Evolutionary conservation across 2,888 invertebrate species (phyloP).

Genomic region (Apamea anceps): DNA sequence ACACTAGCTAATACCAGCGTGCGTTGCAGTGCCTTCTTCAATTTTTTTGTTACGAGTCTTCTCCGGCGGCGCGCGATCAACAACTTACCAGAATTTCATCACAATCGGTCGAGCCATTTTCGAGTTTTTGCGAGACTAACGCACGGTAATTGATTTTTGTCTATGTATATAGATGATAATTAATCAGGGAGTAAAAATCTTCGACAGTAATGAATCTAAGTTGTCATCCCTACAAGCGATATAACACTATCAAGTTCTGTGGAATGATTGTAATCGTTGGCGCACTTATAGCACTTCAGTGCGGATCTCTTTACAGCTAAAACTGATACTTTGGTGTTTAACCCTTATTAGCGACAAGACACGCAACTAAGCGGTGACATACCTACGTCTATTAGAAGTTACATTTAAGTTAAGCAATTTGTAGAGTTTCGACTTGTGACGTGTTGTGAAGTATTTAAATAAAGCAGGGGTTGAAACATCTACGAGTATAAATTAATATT

Average conservation of each 20-base stretch:
- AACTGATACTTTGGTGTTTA: constrained; percentile 76
- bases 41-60: neutral
- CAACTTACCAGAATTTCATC: neutral
- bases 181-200: neutral
- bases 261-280: constrained; percentile 58
- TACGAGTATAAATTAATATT: neutral
- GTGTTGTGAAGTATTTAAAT: neutral
- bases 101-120: neutral
- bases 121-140: neutral
- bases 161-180: neutral
- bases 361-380: constrained; percentile 39
- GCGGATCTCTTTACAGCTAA: constrained; percentile 70
- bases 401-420: neutral
- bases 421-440: neutral
- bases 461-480: neutral
- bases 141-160: neutral
- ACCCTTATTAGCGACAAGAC: constrained; percentile 68
- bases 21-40: neutral
- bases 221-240: neutral
- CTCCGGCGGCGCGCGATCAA: neutral
- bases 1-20: neutral
- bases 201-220: too few relatives aligned
- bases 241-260: constrained; percentile 44
- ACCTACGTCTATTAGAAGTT: neutral
- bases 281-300: constrained; percentile 84